Evolutionary conservation across 2,113 vertebrate species (phyloP).

Genomic region (Struthidea cinerea): DNA sequence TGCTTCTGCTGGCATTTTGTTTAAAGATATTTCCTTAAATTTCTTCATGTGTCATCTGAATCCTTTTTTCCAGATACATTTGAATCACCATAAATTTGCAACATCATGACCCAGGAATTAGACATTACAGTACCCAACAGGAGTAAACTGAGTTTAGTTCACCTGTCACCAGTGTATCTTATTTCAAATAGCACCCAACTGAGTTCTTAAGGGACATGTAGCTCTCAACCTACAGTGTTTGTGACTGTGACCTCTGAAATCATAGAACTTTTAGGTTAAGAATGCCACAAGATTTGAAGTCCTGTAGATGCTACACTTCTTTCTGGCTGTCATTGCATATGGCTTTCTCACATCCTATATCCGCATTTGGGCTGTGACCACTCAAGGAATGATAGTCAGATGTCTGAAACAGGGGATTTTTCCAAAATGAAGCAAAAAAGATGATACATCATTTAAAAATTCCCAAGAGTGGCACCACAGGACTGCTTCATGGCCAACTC

Average conservation of each 20-base stretch:
- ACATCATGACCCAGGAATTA: background rate
- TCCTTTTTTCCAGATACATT: background rate
- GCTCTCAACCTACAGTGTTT: background rate
- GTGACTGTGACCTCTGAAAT: background rate
- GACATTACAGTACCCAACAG: background rate
- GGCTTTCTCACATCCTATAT: background rate
- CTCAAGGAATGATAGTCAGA: background rate
- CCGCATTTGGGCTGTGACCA: background rate
- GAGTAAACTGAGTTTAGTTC: background rate
- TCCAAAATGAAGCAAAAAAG: background rate
- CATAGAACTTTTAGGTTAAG: background rate
- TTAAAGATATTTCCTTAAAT: background rate
- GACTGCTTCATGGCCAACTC: background rate
- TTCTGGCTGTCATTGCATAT: no score
- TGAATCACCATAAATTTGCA: background rate
- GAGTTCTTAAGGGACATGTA: background rate
- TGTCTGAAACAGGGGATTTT: background rate
- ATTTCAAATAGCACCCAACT: background rate
- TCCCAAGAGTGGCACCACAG: background rate
- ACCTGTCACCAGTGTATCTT: background rate
- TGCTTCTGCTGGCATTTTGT: background rate
- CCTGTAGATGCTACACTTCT: background rate
- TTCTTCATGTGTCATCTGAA: background rate
- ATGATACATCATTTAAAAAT: background rate
- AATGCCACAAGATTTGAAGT: background rate